Base-by-base conservation (phyloP, 2,888 invertebrate species). In the Ernsta delagoae region DNA sequence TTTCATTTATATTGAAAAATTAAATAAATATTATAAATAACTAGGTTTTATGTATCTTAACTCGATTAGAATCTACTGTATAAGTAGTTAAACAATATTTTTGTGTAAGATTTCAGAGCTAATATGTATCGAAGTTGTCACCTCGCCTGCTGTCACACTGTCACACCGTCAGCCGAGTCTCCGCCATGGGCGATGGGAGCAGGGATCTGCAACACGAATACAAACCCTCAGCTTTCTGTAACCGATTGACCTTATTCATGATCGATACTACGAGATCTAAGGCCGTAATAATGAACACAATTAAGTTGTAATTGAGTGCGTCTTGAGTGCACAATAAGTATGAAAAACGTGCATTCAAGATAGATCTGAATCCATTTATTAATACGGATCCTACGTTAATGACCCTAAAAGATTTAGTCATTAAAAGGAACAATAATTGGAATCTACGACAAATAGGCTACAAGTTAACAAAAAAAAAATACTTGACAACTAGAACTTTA, bases 161-260 rank as follows among this genome's bases (percentile, higher is more conserved):
- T 91, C 91, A 91, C 72, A 86, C 91, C 59, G 86, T 81, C 70
- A 88, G 80, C 68, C 86, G 82, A 34, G 81, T 84, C 72, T 88
- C 89, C 72, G 81, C 78, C 83, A 88, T 83, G n/a, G 88, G 86
- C 57, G 90, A 84, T 53, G 89, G 89, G 65, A 90, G 83, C 76
- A 92, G 84, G 53, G 91, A 92, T 74, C 91, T 92, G 86, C 73
- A 84, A 84, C 73, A 74, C 12, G 4, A 56, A 56, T 5, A 1
- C 16, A 11, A 24, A 60, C 7, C 16, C 6, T 53, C 16, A 24
- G n/a, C n/a, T 45, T 45, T n/a, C 11, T 45, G 3, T 5, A 4
- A 45, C 11, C n/a, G 4, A n/a, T 4, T 41, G 8, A 8, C 6
- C 8, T 8, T 7, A 3, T 16, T 16, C 16, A 16, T 1, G 16